Evolutionary conservation across 2,797 vertebrate genomes (phyloP), one percentile per base, ranked within the genome.

Genomic region (Rhabdomys pumilio): DNA sequence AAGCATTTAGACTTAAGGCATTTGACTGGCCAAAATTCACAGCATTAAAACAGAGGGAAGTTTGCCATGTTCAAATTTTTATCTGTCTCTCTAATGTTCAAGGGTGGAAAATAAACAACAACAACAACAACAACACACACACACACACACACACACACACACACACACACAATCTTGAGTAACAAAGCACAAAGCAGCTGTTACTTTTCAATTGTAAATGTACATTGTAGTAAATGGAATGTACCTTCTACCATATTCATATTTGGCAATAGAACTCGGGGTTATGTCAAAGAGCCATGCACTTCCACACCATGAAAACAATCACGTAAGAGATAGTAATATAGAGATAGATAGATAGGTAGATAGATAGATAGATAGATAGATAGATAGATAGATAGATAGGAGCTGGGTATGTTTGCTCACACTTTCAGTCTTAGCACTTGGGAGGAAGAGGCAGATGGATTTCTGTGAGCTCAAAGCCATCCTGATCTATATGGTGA

Each of bases 11-110:
- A 96, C 41, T 90, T 59, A 41, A 67, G 84, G 26, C 80, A 53
- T 95, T 96, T 88, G 61, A 79, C 61, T 94, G 94, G 72, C 57
- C 88, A 65, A 94, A 96, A 93, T 31, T 86, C 91, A 90, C 34
- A 93, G 44, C 55, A 94, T 92, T 94, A 89, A 96, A 96, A 92
- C n/a, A 24, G 90, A 94, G 47, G 69, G 34, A 76, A 87, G 53
- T 91, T 94, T 94, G 1, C 79, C 75, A 59, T 34, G 92, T 91
- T 93, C 73, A 73, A 50, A 61, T 31, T 96, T 96, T 96, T 94
- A 84, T 95, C 61, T 93, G 15, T 69, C 53, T 13, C 53, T 55
- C 67, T 79, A 80, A 85, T 1, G 17, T n/a, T 44, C 10, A 7
- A 41, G 34, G 20, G 22, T 34, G 65, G 80, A 65, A 87, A 50